phyloP scores from a whole-genome alignment of 2,797 vertebrate genomes.

The Pangasius sanitwongsei region DNA sequence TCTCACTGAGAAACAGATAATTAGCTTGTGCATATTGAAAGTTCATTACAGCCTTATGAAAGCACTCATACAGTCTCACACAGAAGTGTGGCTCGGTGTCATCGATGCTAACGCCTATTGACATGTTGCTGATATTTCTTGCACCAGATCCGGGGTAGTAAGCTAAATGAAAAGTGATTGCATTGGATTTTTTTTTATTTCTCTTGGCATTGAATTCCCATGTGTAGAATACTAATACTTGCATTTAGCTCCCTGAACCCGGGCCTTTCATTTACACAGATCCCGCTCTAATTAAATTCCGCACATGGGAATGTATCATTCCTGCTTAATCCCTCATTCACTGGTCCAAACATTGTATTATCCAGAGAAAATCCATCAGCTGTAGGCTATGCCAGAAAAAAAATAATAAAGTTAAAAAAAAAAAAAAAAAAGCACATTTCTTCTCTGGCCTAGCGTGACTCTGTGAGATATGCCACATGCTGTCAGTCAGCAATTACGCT shows the following conservation, averaged over 20 bases:
- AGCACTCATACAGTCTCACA: slow-evolving; percentile 50
- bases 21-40: slow-evolving; percentile 43
- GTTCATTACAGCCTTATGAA: slow-evolving; percentile 43
- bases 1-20: slow-evolving; percentile 35
- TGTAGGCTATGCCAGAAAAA: slow-evolving; percentile 75
- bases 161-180: slow-evolving; percentile 59
- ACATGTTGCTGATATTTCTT: slow-evolving; percentile 70
- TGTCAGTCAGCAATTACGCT: not conserved
- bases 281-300: slow-evolving; percentile 84
- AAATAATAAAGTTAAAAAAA: slow-evolving; percentile 68
- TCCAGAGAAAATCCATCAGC: slow-evolving; percentile 81
- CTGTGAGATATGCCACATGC: not conserved
- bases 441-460: not conserved
- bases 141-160: slow-evolving; percentile 42
- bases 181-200: slow-evolving; percentile 35
- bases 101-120: slow-evolving; percentile 77
- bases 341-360: slow-evolving; percentile 81
- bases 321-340: slow-evolving; percentile 81
- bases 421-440: slow-evolving; percentile 49
- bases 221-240: slow-evolving; percentile 84
- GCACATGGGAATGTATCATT: slow-evolving; percentile 81
- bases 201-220: slow-evolving; percentile 77
- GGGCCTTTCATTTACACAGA: slow-evolving; percentile 83
- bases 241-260: slow-evolving; percentile 81
- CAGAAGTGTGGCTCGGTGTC: slow-evolving; percentile 72